Evolutionary conservation across 2,888 invertebrate genomes (phyloP), one percentile per base, ranked within the genome.

Genomic region (Pandemis corylana): DNA sequence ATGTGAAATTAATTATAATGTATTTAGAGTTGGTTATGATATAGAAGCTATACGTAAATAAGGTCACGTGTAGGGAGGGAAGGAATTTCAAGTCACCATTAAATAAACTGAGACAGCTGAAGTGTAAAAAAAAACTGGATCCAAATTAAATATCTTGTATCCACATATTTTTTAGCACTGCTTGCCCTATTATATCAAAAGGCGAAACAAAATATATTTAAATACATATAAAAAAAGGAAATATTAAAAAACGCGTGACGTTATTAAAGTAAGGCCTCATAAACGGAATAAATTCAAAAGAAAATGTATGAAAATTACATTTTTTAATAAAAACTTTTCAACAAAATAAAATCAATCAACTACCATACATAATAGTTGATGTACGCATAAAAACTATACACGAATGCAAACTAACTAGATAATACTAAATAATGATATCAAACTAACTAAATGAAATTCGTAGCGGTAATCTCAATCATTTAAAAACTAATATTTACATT

Each of bases 221-320:
- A 44, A 9, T 0, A 9, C 7, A 9, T 7, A 9, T 7, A 9
- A 44, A 44, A 44, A 9, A 4, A 12, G n/a, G n/a, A 53, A 53
- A 53, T 0, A 15, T 15, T 6, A 4, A 53, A 6, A 53, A n/a
- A 53, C n/a, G 7, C 12, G 56, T 10, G 56, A 56, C 20, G 7
- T 56, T 9, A 56, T 56, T 56, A 20, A 56, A 9, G 20, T 20
- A 56, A 15, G 9, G 10, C 56, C 20, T 20, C 56, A 5, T 36
- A 13, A 15, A 49, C 66, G 75, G 73, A 73, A 78, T 78, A 78
- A 80, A 80, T 80, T 72, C 74, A 79, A 77, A 77, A 75, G 71
- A 73, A 75, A 79, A 76, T 77, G 77, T 77, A 79, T 69, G 70
- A 77, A 78, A 78, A 70, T 78, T 80, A 78, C 81, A 78, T 78